Conservation (phyloP, 2,888 invertebrate genomes). For the Dromius quadrimaculatus region DNA sequence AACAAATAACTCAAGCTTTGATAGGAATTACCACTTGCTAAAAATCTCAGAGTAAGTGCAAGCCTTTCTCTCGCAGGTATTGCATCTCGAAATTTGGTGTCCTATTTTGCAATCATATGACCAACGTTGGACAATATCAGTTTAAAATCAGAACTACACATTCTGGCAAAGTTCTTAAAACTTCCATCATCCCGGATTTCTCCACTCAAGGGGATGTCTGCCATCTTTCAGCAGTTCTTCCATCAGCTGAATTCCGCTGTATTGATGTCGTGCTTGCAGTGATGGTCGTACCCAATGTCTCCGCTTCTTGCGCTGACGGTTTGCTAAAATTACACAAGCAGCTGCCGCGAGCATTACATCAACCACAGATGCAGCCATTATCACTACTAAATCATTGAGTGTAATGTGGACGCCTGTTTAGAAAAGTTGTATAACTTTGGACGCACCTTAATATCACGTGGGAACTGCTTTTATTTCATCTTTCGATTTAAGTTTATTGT, state of each 20-base stretch:
- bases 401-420: too few species aligned
- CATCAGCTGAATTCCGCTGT: constrained; percentile 1
- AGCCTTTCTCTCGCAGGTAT: neutral
- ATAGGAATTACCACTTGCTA: neutral
- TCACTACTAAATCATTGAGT: too few species aligned
- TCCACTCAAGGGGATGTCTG: constrained; percentile 5
- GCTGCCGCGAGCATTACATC: constrained; percentile 24
- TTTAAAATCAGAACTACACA: constrained; percentile 31
- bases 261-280: neutral
- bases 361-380: neutral
- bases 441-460: too few species aligned
- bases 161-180: constrained; percentile 18
- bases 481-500: too few species aligned
- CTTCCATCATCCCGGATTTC: constrained; percentile 9
- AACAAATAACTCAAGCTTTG: neutral
- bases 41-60: neutral
- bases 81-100: neutral
- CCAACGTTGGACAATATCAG: neutral
- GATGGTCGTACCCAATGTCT: neutral
- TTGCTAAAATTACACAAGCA: constrained; percentile 13
- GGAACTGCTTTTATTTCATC: too few species aligned
- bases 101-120: neutral
- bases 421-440: too few species aligned
- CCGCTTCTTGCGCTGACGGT: neutral
- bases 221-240: neutral